Evolutionary conservation across 1,140 invertebrate species (phyloP), one percentile per base, ranked within the genome.

Genomic region (Colletes latitarsis): DNA sequence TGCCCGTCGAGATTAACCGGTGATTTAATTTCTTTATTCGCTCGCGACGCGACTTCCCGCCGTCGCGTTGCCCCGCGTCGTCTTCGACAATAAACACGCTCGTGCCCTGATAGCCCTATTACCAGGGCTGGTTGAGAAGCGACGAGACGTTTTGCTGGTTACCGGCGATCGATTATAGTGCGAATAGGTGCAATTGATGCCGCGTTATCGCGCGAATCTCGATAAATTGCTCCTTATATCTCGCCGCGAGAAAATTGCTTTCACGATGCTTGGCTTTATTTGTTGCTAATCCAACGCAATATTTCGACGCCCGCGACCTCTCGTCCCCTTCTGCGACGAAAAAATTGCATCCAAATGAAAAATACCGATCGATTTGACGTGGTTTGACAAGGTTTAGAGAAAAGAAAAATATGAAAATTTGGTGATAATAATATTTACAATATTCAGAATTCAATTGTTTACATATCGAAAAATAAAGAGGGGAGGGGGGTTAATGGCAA

Each of bases 11-110:
- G 63, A 81, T 81, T 75, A 68, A 53, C 55, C 46, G 0, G 55
- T 68, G 78, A 80, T 80, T 80, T 75, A 80, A 80, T 80, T 80
- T 80, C 78, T 80, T 75, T 75, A 75, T 80, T 80, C 30, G 30
- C 30, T 30, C 30, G 30, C 30, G 30, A 30, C 30, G 30, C 30
- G 30, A 30, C 30, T 30, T 30, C 17, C 55, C 58, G 14, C 41
- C 30, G 5, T 17, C 53, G 55, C 30, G 5, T 17, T 39, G 55
- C 9, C 30, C 17, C 62, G 60, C 21, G n/a, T 39, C 21, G 39
- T 69, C 66, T 46, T 12, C 39, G 8, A 17, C 64, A n/a, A 77
- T 68, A 60, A 77, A 77, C 21, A 69, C 75, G 43, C 66, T 39
- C 19, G 19, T 1, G 14, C 6, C 19, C 10, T 46, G 21, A 74